These are phyloP conservation scores for Percina caprodes DNA, from an alignment of 2,113 vertebrate genomes.

Conservation along the genomic window DNA sequence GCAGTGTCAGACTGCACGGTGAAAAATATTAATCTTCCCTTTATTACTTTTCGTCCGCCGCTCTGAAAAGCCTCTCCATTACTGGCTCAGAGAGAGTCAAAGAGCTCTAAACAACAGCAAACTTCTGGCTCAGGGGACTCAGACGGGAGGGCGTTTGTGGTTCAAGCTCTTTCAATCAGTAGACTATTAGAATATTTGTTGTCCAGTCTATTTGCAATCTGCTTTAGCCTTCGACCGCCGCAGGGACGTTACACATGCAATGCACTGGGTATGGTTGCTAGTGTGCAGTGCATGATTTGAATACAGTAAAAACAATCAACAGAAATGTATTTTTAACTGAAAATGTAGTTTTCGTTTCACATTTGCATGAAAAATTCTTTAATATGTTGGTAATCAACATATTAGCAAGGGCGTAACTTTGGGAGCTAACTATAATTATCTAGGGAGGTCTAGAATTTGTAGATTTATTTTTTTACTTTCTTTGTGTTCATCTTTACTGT, in stretches of 20 bases:
- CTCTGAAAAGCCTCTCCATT: conserved; percentile 44
- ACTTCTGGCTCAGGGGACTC: neutral
- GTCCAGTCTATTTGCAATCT: neutral
- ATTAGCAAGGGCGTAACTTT: no score
- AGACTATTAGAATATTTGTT: neutral
- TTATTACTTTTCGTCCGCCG: conserved; percentile 57
- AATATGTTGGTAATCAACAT: no score
- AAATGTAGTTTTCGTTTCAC: neutral
- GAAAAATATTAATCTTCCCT: conserved; percentile 35
- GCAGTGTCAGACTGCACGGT: conserved; percentile 9
- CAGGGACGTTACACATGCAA: neutral
- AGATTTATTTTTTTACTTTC: no score
- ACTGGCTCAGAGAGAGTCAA: conserved; percentile 2
- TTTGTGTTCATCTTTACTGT: no score
- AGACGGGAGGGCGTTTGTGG: neutral
- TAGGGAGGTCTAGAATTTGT: no score
- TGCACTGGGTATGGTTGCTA: neutral
- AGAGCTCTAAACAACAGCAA: conserved; percentile 1
- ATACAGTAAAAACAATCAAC: no score
- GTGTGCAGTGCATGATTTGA: neutral
- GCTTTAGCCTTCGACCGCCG: neutral
- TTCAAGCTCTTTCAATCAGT: neutral
- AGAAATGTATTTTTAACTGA: no score
- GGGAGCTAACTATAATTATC: no score
- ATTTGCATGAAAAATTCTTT: neutral